Evolutionary conservation across 2,113 vertebrate genomes (phyloP).

Genomic region (Mustela lutreola): DNA sequence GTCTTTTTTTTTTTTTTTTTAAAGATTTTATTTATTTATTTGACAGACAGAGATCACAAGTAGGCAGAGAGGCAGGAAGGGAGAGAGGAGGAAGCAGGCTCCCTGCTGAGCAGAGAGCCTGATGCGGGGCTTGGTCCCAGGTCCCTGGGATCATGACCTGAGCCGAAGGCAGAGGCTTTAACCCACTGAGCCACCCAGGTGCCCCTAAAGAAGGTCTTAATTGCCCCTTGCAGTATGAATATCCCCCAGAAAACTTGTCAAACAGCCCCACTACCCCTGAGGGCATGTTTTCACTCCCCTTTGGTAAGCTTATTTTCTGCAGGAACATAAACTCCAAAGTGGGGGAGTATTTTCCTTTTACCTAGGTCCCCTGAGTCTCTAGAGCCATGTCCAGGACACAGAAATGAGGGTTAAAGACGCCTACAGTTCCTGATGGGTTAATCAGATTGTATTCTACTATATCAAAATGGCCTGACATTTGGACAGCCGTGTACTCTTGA

Average conservation of each 20-base stretch:
- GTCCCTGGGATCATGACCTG: too few species aligned
- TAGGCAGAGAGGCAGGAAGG: too few species aligned
- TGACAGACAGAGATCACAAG: too few species aligned
- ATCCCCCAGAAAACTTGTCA: background rate
- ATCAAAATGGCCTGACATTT: background rate
- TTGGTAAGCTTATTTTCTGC: background rate
- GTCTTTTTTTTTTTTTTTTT: background rate
- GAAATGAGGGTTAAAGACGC: background rate
- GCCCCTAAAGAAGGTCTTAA: background rate
- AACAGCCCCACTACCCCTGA: rapidly evolving
- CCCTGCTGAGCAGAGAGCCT: too few species aligned
- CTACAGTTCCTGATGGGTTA: background rate
- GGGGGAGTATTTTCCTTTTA: background rate
- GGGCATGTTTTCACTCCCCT: background rate
- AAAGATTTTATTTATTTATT: too few species aligned
- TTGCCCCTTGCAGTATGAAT: rapidly evolving
- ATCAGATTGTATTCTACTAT: background rate
- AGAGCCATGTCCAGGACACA: background rate
- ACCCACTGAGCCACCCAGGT: too few species aligned
- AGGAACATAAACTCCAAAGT: background rate
- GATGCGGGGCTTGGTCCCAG: too few species aligned
- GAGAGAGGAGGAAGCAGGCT: too few species aligned
- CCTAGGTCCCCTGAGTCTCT: background rate
- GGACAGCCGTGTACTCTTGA: background rate
- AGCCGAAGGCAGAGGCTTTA: too few species aligned